Conservation (phyloP, 2,113 vertebrate genomes). For the Aegithalos caudatus region DNA sequence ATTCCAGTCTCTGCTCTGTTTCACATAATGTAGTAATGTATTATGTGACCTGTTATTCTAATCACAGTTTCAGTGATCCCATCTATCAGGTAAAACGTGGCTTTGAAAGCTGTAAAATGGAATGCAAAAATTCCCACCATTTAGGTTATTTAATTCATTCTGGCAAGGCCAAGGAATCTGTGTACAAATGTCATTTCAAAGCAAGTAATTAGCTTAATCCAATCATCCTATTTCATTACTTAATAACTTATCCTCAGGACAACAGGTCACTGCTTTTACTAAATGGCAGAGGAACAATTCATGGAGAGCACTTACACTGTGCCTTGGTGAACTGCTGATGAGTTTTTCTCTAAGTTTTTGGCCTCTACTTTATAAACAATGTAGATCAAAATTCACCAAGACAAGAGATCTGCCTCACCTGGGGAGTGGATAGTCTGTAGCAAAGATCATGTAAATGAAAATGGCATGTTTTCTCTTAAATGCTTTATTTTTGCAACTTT, state of each 20-base stretch:
- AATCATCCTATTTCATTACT: slow-evolving; percentile 24
- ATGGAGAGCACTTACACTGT: not conserved
- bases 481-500: not conserved
- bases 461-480: not conserved
- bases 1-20: not conserved
- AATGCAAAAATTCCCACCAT: accelerated
- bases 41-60: not conserved
- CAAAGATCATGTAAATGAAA: not conserved
- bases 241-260: slow-evolving; percentile 29
- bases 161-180: not conserved
- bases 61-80: not conserved
- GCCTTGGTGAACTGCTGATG: not conserved
- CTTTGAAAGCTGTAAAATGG: not conserved
- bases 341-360: not conserved
- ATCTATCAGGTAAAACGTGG: not conserved
- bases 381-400: not conserved
- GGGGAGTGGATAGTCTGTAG: accelerated
- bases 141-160: not conserved
- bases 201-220: slow-evolving; percentile 46
- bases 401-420: not conserved
- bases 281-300: not conserved
- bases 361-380: not conserved
- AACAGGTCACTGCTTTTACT: slow-evolving; percentile 25
- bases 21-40: not conserved
- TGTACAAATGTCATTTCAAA: slow-evolving; percentile 23